These are phyloP conservation scores for Troides aeacus DNA, from an alignment of 2,888 invertebrate genomes.

Conservation along the genomic window DNA sequence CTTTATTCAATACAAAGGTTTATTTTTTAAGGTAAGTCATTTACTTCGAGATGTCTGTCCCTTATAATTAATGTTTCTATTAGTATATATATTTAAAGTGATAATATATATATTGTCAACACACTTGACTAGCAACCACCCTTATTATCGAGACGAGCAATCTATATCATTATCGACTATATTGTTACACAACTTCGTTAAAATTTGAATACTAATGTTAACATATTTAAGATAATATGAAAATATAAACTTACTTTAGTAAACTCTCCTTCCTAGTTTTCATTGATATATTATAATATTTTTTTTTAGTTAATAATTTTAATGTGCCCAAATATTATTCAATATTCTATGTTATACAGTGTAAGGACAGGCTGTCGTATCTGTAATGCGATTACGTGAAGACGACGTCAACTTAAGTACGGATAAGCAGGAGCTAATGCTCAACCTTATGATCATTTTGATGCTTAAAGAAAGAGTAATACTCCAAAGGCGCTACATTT, in stretches of 20 bases:
- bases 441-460: slow-evolving; percentile 24
- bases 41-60: background rate
- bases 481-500: background rate
- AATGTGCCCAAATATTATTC: background rate
- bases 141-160: background rate
- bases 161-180: no score
- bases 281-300: background rate
- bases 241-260: background rate
- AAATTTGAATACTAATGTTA: no score
- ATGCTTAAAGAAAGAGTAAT: slow-evolving; percentile 7
- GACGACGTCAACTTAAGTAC: slow-evolving; percentile 16
- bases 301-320: background rate
- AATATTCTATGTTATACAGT: slow-evolving; percentile 2
- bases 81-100: background rate
- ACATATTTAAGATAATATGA: background rate
- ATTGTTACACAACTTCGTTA: no score
- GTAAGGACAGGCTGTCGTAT: slow-evolving; percentile 9
- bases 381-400: slow-evolving; percentile 18
- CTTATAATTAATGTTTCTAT: background rate
- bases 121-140: background rate
- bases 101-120: background rate
- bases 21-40: background rate
- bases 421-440: slow-evolving; percentile 17
- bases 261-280: background rate
- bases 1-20: background rate